Conservation (phyloP, 2,113 vertebrate species). For the Corydoras maculifer region DNA sequence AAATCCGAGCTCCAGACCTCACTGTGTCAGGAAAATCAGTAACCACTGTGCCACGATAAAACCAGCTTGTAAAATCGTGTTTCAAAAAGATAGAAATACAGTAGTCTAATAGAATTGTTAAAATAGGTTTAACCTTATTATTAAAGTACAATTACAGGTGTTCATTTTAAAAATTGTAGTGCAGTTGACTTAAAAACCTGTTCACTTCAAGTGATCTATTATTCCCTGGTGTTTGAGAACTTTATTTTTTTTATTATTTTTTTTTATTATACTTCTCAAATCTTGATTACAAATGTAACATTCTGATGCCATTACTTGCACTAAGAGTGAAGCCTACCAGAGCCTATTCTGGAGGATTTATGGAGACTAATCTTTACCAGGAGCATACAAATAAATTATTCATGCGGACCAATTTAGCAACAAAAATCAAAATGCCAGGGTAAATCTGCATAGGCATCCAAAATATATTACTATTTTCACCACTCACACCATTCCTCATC, state of each 20-base stretch:
- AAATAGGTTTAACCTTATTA: constrained; percentile 18
- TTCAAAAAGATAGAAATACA: too few species aligned
- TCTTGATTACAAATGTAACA: constrained; percentile 5
- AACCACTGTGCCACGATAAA: too few species aligned
- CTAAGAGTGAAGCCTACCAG: constrained; percentile 14
- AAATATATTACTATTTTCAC: constrained; percentile 9
- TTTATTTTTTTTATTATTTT: not conserved
- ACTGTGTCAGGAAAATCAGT: too few species aligned
- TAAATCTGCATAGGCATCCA: constrained; percentile 2
- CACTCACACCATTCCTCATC: constrained; percentile 1
- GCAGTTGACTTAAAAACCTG: not conserved
- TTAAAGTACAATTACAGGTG: constrained; percentile 29
- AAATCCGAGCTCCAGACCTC: too few species aligned
- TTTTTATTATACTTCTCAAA: constrained; percentile 5
- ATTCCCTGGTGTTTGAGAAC: not conserved
- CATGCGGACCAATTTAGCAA: constrained; percentile 30
- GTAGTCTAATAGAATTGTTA: not conserved
- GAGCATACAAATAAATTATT: constrained; percentile 27
- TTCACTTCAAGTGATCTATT: not conserved
- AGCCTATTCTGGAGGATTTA: constrained; percentile 19
- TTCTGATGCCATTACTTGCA: constrained; percentile 17
- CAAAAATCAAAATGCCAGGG: constrained; percentile 11
- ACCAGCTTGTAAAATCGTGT: too few species aligned
- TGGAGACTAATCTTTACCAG: constrained; percentile 14
- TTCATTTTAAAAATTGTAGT: constrained; percentile 26